Base-by-base conservation (phyloP, 2,888 invertebrate species). In the Heteromurus nitidus region DNA sequence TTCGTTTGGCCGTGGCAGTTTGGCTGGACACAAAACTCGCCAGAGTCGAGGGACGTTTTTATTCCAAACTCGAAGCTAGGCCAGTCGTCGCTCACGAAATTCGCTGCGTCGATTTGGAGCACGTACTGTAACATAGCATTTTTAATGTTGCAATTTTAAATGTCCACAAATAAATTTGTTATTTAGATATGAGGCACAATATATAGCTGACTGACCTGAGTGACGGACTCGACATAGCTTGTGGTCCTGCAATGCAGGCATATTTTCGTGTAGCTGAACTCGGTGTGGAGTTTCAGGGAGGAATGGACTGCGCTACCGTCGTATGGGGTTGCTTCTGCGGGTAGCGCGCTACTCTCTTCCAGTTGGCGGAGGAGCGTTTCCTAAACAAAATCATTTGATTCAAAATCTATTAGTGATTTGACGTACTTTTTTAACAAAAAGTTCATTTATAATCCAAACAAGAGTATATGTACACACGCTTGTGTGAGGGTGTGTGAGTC, bases 1-100 rank as follows among this genome's bases (percentile, higher is more conserved):
- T 86, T 86, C 7, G 85, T 84, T 72, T 86, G 84, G 28, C 87
- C 87, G 64, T 85, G 85, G 68, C 87, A 87, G 73, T 87, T 86
- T 2, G 86, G 86, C 86, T 85, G 86, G 67, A 85, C 84, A 83
- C 87, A 87, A 74, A 86, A 87, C 60, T 87, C 87, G 44, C 83
- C 84, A 11, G 86, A 84, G 72, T 87, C 86, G 2, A 87, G 80
- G n/a, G 85, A 80, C 0, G 86, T 85, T 74, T 87, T 87, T 1
- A 87, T 64, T 7, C 83, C 85, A 80, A 87, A 87, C 70, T 87
- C 87, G 70, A 86, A 87, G 26, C 84, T 85, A 20, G 87, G 87
- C 85, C 86, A 82, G 79, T 85, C 79, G 67, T 84, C 79, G 26
- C 76, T 80, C 64, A 84, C 64, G 36, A 84, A 69, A 44, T 77